Evolutionary conservation across 2,113 vertebrate genomes (phyloP).

Genomic region (Orcinus orca): DNA sequence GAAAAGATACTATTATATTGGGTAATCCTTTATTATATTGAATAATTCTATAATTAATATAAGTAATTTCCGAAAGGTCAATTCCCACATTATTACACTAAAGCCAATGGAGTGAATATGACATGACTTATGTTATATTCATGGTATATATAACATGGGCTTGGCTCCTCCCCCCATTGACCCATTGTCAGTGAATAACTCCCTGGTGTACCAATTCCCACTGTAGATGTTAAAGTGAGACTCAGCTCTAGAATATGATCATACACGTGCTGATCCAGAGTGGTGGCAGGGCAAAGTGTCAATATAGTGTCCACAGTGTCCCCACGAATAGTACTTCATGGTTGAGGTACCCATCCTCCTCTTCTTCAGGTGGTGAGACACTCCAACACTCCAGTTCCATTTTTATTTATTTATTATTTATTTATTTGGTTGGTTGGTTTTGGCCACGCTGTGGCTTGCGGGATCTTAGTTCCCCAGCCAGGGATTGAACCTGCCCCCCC

Average conservation of each 20-base stretch:
- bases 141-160: no score
- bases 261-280: background rate
- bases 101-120: background rate
- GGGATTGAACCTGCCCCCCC: background rate
- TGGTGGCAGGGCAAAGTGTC: background rate
- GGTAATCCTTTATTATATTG: background rate
- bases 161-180: background rate
- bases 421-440: no score
- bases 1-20: background rate
- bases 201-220: background rate
- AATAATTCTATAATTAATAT: background rate
- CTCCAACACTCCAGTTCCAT: background rate
- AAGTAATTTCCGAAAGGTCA: background rate
- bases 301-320: no score
- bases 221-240: background rate
- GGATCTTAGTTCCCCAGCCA: background rate
- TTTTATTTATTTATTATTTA: no score
- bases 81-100: background rate
- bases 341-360: background rate
- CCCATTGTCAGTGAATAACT: background rate
- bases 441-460: background rate
- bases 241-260: background rate
- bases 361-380: background rate
- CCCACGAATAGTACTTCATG: background rate
- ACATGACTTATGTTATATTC: background rate